Evolutionary conservation across 2,888 invertebrate genomes (phyloP).

Genomic region (Allolobophora icterica): DNA sequence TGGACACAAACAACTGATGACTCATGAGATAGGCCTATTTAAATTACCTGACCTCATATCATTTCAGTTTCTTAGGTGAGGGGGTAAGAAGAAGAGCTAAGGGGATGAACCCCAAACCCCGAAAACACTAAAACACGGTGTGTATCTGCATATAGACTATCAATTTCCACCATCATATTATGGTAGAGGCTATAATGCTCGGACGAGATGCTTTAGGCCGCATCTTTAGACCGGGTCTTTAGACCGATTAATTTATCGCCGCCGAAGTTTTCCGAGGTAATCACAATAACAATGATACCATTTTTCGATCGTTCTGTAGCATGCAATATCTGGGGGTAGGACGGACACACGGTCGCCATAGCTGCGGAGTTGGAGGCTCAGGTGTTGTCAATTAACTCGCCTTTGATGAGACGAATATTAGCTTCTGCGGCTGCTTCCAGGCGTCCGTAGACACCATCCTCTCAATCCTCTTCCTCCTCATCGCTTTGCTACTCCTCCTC

Average conservation of each 20-base stretch:
- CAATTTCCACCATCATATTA: background rate
- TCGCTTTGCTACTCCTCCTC: no score
- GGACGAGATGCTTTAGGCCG: background rate
- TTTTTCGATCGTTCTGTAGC: background rate
- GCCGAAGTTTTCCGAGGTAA: background rate
- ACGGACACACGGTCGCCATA: background rate
- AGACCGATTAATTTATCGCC: slow-evolving; percentile 3
- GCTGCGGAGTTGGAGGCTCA: background rate
- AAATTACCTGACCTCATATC: no score
- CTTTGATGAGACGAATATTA: slow-evolving; percentile 22
- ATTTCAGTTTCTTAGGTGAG: background rate
- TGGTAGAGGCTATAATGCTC: background rate
- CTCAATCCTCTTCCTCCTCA: background rate
- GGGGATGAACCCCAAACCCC: background rate
- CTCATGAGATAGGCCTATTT: no score
- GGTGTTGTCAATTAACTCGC: slow-evolving; percentile 23
- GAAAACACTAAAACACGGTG: no score
- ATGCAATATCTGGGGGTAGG: background rate
- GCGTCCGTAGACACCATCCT: background rate
- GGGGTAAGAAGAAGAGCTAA: background rate
- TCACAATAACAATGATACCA: background rate
- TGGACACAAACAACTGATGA: no score
- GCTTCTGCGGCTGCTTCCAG: background rate
- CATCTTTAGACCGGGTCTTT: background rate
- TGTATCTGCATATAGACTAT: no score